Evolutionary conservation across 1,140 invertebrate species (phyloP), one percentile per base, ranked within the genome.

Genomic region (Plodia interpunctella): DNA sequence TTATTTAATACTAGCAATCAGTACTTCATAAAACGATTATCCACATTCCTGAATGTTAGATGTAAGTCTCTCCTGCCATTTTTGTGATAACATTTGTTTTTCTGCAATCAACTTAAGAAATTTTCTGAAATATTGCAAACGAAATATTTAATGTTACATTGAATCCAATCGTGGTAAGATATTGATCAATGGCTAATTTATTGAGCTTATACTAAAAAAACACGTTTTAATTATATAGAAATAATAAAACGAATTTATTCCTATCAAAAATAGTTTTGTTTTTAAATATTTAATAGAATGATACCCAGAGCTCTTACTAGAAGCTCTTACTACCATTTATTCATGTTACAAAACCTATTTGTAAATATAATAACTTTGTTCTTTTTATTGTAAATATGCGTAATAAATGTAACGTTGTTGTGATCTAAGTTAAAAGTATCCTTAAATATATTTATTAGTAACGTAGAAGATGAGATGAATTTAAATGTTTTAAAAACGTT

Each of bases 361-460:
- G 81, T 84, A 84, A 75, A 84, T 81, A 83, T 65, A 64, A 57
- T 57, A 66, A 63, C 56, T 73, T 77, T 15, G 10, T 17, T 4
- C 38, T 82, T 78, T 80, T 80, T 75, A 76, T 76, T 82, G 78
- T 82, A 76, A 76, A 80, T 80, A 84, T 60, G 70, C 61, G 52
- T 66, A 59, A n/a, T 68, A 67, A 63, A 69, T 70, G 60, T 75
- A 77, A 75, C 49, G 64, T 78, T 71, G 75, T 82, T 79, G 78
- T 84, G 81, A 82, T 82, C 74, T 78, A 78, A 80, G 74, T 30
- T 25, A 59, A 71, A 54, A 52, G 58, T 69, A 74, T 62, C 58
- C 52, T 55, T 53, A 57, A 65, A 38, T 57, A 55, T 65, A 70
- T 68, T 66, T 65, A 71, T 69, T 61, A 62, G 58, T 67, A 68